phyloP scores from a whole-genome alignment of 2,797 vertebrate genomes.

The Phalanger gymnotis region DNA sequence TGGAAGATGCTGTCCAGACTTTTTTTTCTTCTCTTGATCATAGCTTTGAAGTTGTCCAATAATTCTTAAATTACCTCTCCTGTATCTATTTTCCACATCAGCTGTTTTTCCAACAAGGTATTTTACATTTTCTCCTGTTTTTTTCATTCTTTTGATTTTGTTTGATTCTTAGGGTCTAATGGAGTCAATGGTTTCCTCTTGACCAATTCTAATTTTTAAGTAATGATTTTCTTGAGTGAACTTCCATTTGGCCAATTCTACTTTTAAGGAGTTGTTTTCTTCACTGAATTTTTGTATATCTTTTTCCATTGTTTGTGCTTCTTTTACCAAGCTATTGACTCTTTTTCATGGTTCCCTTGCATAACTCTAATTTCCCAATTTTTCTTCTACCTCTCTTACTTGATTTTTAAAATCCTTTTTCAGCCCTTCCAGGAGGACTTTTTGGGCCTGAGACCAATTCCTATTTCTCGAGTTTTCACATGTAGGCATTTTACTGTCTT shows the following conservation, averaged over 20 bases:
- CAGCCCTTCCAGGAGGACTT: not conserved
- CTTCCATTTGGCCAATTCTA: not conserved
- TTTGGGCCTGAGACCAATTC: not conserved
- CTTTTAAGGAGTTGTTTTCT: not conserved
- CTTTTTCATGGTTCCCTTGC: not conserved
- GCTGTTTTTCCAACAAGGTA: no score
- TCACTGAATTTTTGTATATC: not conserved
- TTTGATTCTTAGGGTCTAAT: not conserved
- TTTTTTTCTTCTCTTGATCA: no score
- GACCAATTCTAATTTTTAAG: not conserved
- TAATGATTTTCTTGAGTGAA: not conserved
- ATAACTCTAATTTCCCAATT: not conserved
- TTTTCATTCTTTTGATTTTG: not conserved
- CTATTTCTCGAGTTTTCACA: not conserved
- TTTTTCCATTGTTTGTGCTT: not conserved
- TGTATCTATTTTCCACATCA: no score
- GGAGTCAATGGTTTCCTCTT: not conserved
- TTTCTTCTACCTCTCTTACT: not conserved
- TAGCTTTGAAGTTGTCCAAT: no score
- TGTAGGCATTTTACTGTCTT: not conserved
- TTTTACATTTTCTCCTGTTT: not conserved
- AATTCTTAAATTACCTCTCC: no score
- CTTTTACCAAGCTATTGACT: not conserved
- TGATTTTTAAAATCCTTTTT: not conserved
- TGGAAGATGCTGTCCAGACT: no score